phyloP scores from a whole-genome alignment of 2,797 vertebrate species.

The Spea hammondii region DNA sequence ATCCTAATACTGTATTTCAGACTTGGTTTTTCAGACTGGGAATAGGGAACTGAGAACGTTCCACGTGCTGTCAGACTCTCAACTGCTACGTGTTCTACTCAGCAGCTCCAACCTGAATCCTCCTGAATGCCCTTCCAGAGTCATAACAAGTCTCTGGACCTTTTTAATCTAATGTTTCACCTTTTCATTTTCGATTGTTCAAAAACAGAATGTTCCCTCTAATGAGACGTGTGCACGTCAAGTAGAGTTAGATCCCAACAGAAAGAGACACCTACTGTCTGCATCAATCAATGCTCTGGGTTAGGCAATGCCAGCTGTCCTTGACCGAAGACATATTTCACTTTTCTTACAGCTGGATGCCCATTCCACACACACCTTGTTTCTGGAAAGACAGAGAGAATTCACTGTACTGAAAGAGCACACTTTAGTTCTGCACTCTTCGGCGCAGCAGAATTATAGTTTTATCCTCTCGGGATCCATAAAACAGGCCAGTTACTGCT shows the following conservation, averaged over 20 bases:
- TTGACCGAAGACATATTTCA: background rate
- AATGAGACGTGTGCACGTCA: background rate
- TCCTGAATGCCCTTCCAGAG: background rate
- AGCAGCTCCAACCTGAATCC: background rate
- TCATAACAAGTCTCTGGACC: background rate
- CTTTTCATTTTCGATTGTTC: background rate
- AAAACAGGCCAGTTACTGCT: conserved; percentile 32
- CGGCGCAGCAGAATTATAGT: conserved; percentile 17
- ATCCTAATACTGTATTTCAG: too few relatives aligned
- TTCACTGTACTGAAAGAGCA: background rate
- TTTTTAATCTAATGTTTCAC: background rate
- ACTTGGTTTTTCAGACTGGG: too few relatives aligned
- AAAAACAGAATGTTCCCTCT: background rate
- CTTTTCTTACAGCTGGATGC: background rate
- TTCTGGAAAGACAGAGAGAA: background rate
- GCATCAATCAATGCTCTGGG: background rate
- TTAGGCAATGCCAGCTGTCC: background rate
- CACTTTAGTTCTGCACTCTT: conserved; percentile 21
- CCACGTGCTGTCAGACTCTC: background rate
- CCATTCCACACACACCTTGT: background rate
- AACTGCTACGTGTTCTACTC: background rate
- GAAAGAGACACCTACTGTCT: background rate
- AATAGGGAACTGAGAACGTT: too few relatives aligned
- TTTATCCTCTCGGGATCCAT: conserved; percentile 25
- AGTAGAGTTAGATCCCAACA: background rate